Base-by-base conservation (phyloP, 2,888 invertebrate species). In the Pollenia griseotomentosa region DNA sequence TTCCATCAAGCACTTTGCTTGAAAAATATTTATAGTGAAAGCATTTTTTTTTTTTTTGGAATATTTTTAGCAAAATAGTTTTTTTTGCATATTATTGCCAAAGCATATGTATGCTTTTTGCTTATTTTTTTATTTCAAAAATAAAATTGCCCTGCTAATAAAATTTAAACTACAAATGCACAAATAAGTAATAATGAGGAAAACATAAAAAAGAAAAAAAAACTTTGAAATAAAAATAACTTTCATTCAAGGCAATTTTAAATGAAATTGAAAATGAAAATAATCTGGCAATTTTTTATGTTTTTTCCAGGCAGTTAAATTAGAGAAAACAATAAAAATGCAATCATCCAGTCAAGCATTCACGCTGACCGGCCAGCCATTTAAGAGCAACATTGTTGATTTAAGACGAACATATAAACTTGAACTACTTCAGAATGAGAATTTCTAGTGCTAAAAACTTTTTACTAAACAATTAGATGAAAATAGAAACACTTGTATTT, bases 391-490 rank as follows among this genome's bases (percentile, higher is more conserved):
- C 66, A 63, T 57, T 63, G 48, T 70, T 70, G 55, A 53, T 63
- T 66, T 68, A 73, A 68, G 55, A 78, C 73, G 55, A 73, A 68
- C 16, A 73, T 70, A 63, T 86, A 79, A 86, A 86, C 86, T 86
- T 86, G 86, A 83, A 86, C 86, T 83, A 86, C 83, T 83, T 86
- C 53, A 65, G n/a, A 63, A 65, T 65, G 55, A 75, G 57, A 74
- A 77, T 75, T 16, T 12, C n/a, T 66, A 55, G 46, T 16, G 55
- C 70, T 61, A 23, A 0, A 70, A 70, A 53, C 51, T 11, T 14
- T 51, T 14, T 40, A 46, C 11, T 51, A 53, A 61, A 33, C 11
- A 40, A 70, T 65, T 71, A 68, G 53, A 68, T 57, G 10, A 8
- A 44, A 66, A 53, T 40, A 53, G 53, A 33, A 73, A 2, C 55